These are phyloP conservation scores for Pseudopleuronectes americanus DNA, from an alignment of 2,797 vertebrate genomes.

Conservation along the genomic window DNA sequence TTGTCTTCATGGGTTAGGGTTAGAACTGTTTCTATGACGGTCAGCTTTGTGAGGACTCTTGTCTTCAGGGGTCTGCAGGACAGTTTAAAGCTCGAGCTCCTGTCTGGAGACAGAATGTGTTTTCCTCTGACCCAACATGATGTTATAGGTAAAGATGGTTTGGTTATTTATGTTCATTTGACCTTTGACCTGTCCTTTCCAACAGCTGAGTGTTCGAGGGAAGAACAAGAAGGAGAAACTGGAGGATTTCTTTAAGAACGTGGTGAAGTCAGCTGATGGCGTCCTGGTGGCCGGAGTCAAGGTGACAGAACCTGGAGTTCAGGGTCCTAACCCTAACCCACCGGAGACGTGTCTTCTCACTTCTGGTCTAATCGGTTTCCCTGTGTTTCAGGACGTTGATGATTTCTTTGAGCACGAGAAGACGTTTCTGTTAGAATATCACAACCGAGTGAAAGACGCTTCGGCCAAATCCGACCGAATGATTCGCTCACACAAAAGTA, in stretches of 20 bases:
- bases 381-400: constrained; percentile 90
- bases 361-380: background rate
- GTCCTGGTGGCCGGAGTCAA: constrained; percentile 97
- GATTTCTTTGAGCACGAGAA: constrained; percentile 99
- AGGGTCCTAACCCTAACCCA: too few relatives aligned
- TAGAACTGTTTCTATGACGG: too few relatives aligned
- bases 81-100: background rate
- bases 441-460: constrained; percentile 96
- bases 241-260: constrained; percentile 99
- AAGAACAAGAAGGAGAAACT: constrained; percentile 99
- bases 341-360: background rate
- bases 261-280: constrained; percentile 97
- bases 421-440: constrained; percentile 98
- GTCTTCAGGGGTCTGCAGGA: too few relatives aligned
- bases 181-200: constrained; percentile 45
- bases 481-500: constrained; percentile 99
- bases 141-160: too few relatives aligned
- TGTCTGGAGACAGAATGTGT: background rate
- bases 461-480: constrained; percentile 96
- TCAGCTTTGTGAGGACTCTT: too few relatives aligned
- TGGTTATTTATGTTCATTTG: background rate
- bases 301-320: constrained; percentile 74
- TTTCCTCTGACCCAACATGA: too few relatives aligned
- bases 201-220: constrained; percentile 95
- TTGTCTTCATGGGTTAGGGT: too few relatives aligned